Base-by-base conservation (phyloP, 2,888 invertebrate species). In the Rugalucina vietnamica region DNA sequence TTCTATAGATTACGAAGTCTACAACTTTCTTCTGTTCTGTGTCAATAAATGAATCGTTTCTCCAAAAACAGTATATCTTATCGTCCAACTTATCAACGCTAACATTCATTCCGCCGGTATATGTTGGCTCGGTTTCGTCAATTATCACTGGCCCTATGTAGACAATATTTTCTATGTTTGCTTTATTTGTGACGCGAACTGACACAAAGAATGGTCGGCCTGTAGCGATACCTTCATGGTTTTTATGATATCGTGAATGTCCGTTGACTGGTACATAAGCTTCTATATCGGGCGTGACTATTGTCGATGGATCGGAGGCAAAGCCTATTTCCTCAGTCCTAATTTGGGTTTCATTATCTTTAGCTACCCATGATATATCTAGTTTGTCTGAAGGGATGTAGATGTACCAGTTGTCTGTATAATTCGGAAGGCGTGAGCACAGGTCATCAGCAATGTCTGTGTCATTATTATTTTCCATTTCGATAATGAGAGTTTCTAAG, bases 381-480 rank as follows among this genome's bases (percentile, higher is more conserved):
- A 72, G 8, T 29, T 72, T 72, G 29, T 2, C 27, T n/a, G 72
- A 72, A 14, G 72, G 72, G 12, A 72, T 39, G 43, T 72, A 72
- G n/a, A 72, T 72, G 54, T 71, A 74, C 69, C 84, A 87, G n/a
- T 79, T 76, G 1, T 81, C 84, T 32, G 76, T 18, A 10, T 37
- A 21, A 18, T 37, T 18, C n/a, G 76, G 72, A n/a, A 69, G 32
- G n/a, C 29, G 37, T 36, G 18, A n/a, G 27, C 72, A 72, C n/a
- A 72, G 5, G 18, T 34, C 43, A n/a, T 39, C 43, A 12, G 43
- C 43, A 43, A 43, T 43, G 43, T 43, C 43, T 12, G 43, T 43
- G 18, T 43, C 43, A 18, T 18, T 43, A 43, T 43, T 43, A 18
- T 43, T 8, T 43, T 12, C 43, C 10, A 12, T 18, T 12, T 43